These are phyloP conservation scores for Kryptolebias ocellatus DNA, from an alignment of 2,797 vertebrate species.

Conservation along the genomic window DNA sequence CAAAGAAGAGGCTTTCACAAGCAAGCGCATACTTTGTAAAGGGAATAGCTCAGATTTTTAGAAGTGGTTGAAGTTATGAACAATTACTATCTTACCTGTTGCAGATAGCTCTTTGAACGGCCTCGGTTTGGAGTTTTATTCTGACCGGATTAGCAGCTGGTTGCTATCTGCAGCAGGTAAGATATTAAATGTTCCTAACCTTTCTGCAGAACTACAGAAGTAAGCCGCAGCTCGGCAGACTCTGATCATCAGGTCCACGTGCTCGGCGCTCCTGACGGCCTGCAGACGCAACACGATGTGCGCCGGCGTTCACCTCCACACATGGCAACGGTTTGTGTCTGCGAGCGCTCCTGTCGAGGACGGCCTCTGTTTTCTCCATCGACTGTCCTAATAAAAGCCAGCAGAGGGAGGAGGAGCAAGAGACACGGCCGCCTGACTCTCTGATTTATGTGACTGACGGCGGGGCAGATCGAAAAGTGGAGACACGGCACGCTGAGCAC, in stretches of 20 bases:
- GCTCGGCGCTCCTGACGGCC: constrained; percentile 20
- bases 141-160: too few relatives aligned
- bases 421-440: constrained; percentile 54
- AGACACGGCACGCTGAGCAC: constrained; percentile 27
- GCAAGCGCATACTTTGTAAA: too few relatives aligned
- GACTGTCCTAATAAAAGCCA: constrained; percentile 74
- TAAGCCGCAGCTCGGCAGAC: neutral
- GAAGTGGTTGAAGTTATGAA: too few relatives aligned
- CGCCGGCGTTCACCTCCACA: constrained; percentile 45
- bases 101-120: too few relatives aligned
- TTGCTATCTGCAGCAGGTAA: too few relatives aligned
- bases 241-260: constrained; percentile 16
- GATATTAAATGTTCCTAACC: too few relatives aligned
- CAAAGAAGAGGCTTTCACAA: too few relatives aligned
- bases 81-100: too few relatives aligned
- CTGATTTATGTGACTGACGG: constrained; percentile 69
- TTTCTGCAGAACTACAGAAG: too few relatives aligned
- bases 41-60: too few relatives aligned
- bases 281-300: constrained; percentile 37
- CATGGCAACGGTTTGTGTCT: constrained; percentile 39
- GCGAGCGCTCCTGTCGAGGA: constrained; percentile 1
- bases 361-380: constrained; percentile 71
- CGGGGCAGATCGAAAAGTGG: constrained; percentile 25
- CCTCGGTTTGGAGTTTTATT: too few relatives aligned
- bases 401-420: constrained; percentile 57